A percentile compares a stretch with the other conserved stretches of the same genome.
These are phyloP conservation scores for Syrrhaptes paradoxus DNA, from an alignment of 2,113 vertebrate genomes.

Conservation along the genomic window DNA sequence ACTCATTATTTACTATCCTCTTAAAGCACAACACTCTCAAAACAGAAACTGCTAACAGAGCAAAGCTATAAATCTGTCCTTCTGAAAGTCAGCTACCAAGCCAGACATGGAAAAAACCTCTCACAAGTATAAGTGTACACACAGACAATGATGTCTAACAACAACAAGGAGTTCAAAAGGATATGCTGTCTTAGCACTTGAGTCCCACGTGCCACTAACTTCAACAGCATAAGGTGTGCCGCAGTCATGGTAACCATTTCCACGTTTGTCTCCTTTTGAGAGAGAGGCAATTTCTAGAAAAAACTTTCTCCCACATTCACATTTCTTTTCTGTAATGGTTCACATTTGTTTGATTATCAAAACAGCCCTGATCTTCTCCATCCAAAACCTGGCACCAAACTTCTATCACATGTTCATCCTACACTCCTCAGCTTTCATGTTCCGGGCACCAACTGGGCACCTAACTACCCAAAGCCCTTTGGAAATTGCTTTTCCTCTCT, in stretches of 20 bases:
- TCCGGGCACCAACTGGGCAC: neutral
- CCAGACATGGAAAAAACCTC: neutral
- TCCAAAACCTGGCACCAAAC: neutral
- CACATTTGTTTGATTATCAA: accelerated
- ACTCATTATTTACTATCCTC: neutral
- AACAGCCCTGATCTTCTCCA: neutral
- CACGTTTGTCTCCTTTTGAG: neutral
- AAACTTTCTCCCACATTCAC: neutral
- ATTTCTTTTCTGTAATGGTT: neutral
- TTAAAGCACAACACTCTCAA: neutral
- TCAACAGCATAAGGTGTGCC: neutral
- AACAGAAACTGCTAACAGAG: neutral
- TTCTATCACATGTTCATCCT: neutral
- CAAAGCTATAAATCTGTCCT: neutral
- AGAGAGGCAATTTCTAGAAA: neutral
- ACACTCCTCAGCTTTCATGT: neutral
- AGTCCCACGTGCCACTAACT: neutral
- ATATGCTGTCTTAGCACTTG: neutral
- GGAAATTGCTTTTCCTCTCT: neutral
- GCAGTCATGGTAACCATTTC: neutral
- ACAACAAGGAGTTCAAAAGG: neutral
- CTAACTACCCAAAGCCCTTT: neutral
- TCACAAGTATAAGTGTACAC: neutral
- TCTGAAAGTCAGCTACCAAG: neutral
- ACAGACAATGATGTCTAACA: neutral